These are phyloP conservation scores for Folsomia manolachei DNA, from an alignment of 2,888 invertebrate species.

Conservation along the genomic window DNA sequence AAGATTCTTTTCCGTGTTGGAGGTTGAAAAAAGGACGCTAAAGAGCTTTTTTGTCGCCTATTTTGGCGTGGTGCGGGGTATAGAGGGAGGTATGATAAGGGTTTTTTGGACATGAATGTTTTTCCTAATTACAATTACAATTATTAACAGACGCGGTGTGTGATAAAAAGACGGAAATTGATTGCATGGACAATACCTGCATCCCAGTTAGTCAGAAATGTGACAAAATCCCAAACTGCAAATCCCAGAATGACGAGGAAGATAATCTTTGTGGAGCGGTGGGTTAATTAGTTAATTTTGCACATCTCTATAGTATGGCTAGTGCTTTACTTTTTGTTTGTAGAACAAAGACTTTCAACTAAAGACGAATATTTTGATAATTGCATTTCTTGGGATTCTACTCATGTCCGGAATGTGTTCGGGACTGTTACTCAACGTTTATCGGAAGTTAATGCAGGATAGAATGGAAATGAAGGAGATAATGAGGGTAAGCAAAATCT, in stretches of 20 bases:
- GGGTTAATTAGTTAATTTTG: background rate
- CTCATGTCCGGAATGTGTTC: constrained; percentile 84
- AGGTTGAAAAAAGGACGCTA: constrained; percentile 51
- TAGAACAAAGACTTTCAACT: constrained; percentile 44
- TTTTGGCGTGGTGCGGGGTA: constrained; percentile 43
- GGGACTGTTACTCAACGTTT: constrained; percentile 83
- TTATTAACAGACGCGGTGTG: constrained; percentile 9
- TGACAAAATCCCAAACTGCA: constrained; percentile 73
- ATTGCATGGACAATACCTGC: constrained; percentile 85
- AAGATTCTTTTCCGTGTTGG: constrained; percentile 67
- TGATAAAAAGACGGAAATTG: constrained; percentile 63
- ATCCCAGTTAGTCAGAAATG: constrained; percentile 69
- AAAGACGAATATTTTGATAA: constrained; percentile 69
- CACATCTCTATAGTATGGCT: background rate
- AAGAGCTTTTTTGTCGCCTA: constrained; percentile 39
- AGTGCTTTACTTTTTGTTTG: constrained; percentile 47
- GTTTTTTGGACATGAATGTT: too few relatives aligned
- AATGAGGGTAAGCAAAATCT: constrained; percentile 27
- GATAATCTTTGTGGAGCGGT: constrained; percentile 50
- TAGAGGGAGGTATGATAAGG: constrained; percentile 21
- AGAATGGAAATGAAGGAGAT: constrained; percentile 40
- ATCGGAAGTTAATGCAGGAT: constrained; percentile 79
- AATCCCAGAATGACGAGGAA: constrained; percentile 76
- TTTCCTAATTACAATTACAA: too few relatives aligned
- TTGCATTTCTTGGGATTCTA: constrained; percentile 80